Base-by-base conservation (phyloP, 2,797 vertebrate genomes). In the Aphelocoma californica region DNA sequence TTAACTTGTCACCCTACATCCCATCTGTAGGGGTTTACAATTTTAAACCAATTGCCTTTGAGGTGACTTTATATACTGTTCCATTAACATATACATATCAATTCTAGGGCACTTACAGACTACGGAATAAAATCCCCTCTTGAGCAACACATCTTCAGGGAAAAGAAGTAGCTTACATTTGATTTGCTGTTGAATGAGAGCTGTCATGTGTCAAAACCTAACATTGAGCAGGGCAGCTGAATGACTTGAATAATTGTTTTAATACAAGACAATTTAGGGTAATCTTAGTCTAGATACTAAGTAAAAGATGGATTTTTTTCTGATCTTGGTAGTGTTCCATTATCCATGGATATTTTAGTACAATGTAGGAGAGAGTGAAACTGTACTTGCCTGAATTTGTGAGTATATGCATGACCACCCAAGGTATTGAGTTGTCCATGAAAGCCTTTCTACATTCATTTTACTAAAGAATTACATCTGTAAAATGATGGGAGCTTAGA, bases 41-140 rank as follows among this genome's bases (percentile, higher is more conserved):
- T 95, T 97, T 96, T 73, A 97, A 96, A 95, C 54, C 81, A 95
- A 45, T 95, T 96, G 95, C 88, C 96, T 96, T 96, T 95, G 94
- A 97, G 94, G 83, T 96, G 96, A 96, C 96, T 97, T 96, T 96
- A 96, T 90, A 96, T 96, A 95, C 90, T 87, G 84, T 83, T 89
- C 86, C 69, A 93, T 95, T 95, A 95, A 82, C 86, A 73, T 95
- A 94, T 81, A 95, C 90, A 10, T 90, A 85, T 90, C 29, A 86
- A 85, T 97, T 97, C 93, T 96, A 93, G 95, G 95, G 62, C 85
- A 89, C 88, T 87, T 85, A 88, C 20, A 40, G 58, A 73, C 71
- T 93, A 48, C 88, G 61, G 69, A 86, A 77, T 92, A 86, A 90
- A 95, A 82, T 89, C 58, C 25, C 69, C 62, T 89, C 88, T 87